phyloP scores from a whole-genome alignment of 2,113 vertebrate species.

The Stigmatopora nigra region DNA sequence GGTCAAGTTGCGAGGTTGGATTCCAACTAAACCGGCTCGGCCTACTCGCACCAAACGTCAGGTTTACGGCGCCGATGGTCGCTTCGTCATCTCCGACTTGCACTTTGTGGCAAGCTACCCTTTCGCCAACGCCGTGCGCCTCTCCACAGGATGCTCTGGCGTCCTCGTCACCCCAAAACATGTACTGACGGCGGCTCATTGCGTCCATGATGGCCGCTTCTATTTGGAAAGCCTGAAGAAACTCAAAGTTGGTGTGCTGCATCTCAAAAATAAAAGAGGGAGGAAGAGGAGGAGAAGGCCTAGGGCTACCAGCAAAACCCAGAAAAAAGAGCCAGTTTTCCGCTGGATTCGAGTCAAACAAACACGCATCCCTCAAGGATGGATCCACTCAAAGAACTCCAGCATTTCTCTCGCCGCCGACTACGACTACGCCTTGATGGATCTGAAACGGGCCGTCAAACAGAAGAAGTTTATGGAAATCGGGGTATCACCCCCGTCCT shows the following conservation, averaged over 20 bases:
- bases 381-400: conserved; percentile 65
- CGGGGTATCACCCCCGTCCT: conserved; percentile 73
- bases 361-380: conserved; percentile 81
- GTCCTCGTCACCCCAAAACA: conserved; percentile 80
- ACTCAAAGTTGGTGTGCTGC: conserved; percentile 80
- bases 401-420: conserved; percentile 65
- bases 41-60: conserved; percentile 71
- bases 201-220: conserved; percentile 79
- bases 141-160: conserved; percentile 87
- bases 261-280: conserved; percentile 64
- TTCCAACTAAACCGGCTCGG: conserved; percentile 3
- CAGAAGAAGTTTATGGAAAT: conserved; percentile 81
- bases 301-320: conserved; percentile 16
- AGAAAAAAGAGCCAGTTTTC: conserved; percentile 66
- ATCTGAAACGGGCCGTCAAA: conserved; percentile 76
- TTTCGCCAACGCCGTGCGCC: conserved; percentile 81
- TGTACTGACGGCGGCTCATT: conserved; percentile 86
- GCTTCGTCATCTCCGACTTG: conserved; percentile 85
- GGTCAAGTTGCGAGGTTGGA: conserved; percentile 62
- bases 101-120: conserved; percentile 80
- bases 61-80: conserved; percentile 81
- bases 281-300: conserved; percentile 9
- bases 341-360: conserved; percentile 85
- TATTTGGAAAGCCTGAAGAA: conserved; percentile 73
- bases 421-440: conserved; percentile 86